Percentiles rank a stretch among this genome's conserved stretches.
phyloP scores from a whole-genome alignment of 1,140 invertebrate species.

The Lordiphosa stackelbergi region DNA sequence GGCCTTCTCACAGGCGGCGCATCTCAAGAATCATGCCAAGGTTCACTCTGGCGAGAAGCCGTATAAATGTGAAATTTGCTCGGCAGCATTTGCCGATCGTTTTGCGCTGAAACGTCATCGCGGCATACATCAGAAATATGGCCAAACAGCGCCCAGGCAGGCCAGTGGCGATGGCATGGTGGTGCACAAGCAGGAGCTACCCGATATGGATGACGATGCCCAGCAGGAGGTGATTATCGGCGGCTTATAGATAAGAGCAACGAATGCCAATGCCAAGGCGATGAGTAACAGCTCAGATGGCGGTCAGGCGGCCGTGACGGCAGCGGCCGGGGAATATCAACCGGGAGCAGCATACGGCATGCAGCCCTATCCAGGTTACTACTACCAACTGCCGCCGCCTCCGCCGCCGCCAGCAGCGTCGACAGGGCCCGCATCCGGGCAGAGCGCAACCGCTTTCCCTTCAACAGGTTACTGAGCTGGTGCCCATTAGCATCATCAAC shows the following conservation, averaged over 20 bases:
- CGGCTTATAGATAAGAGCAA: conserved; percentile 75
- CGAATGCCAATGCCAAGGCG: conserved; percentile 42
- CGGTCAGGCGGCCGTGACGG: conserved; percentile 15
- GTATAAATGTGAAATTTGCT: conserved; percentile 90
- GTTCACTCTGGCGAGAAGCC: conserved; percentile 86
- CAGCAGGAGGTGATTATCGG: conserved; percentile 75
- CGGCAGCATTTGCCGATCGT: conserved; percentile 90
- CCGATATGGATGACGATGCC: conserved; percentile 75
- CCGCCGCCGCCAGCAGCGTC: conserved; percentile 18
- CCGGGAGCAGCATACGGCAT: conserved; percentile 10
- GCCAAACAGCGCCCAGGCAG: conserved; percentile 72
- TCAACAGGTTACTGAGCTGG: conserved; percentile 38
- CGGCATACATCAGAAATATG: conserved; percentile 88
- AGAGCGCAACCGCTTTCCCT: conserved; percentile 24
- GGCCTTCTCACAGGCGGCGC: conserved; percentile 91
- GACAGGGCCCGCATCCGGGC: conserved; percentile 11
- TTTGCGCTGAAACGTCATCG: conserved; percentile 88
- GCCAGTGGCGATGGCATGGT: conserved; percentile 60
- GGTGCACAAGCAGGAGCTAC: conserved; percentile 73
- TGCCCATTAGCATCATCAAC: conserved; percentile 25
- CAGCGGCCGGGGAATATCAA: conserved; percentile 14
- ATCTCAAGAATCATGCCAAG: conserved; percentile 90
- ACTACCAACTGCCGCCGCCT: conserved; percentile 35
- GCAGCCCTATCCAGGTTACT: conserved; percentile 35
- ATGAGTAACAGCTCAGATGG: conserved; percentile 18